A percentile compares a stretch with the other conserved stretches of the same genome.
Evolutionary conservation across 2,888 invertebrate species (phyloP).

Genomic region (Drosophila melanosoma): DNA sequence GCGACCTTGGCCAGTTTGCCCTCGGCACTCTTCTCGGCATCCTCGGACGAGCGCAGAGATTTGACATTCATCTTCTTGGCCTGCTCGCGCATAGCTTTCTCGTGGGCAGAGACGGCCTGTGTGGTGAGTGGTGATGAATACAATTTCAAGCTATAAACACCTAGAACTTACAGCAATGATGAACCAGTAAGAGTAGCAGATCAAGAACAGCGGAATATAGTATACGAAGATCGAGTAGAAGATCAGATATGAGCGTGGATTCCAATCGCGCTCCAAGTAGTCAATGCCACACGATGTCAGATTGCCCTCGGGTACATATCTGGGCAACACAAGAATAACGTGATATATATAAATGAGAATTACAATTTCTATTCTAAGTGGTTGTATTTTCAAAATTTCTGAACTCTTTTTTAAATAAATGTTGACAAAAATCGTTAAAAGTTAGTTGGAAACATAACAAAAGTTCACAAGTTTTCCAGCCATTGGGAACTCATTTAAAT

Average conservation of each 20-base stretch:
- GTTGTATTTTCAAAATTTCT: background rate
- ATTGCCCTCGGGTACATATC: slow-evolving; percentile 97
- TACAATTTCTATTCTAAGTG: background rate
- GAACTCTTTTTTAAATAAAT: background rate
- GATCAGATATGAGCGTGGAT: slow-evolving; percentile 92
- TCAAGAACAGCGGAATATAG: slow-evolving; percentile 90
- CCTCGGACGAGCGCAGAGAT: slow-evolving; percentile 92
- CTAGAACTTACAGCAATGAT: slow-evolving; percentile 89
- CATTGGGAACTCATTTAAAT: background rate
- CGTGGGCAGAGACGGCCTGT: slow-evolving; percentile 86
- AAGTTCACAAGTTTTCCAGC: background rate
- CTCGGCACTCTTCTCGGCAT: slow-evolving; percentile 92
- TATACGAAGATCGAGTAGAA: slow-evolving; percentile 92
- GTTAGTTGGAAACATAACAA: background rate
- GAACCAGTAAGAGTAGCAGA: slow-evolving; percentile 95
- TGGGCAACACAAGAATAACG: slow-evolving; percentile 70
- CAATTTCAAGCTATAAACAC: background rate
- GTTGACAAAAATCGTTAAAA: background rate
- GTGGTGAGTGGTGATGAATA: background rate
- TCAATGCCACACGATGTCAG: slow-evolving; percentile 97
- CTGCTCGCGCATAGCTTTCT: slow-evolving; percentile 94
- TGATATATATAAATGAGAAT: background rate
- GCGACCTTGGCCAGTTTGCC: slow-evolving; percentile 96
- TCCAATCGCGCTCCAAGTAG: slow-evolving; percentile 91
- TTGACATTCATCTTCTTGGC: slow-evolving; percentile 98